A percentile compares a stretch with the other conserved stretches of the same genome.
Conservation (phyloP, 2,888 invertebrate species). For the Rhamphomyia laevipes region DNA sequence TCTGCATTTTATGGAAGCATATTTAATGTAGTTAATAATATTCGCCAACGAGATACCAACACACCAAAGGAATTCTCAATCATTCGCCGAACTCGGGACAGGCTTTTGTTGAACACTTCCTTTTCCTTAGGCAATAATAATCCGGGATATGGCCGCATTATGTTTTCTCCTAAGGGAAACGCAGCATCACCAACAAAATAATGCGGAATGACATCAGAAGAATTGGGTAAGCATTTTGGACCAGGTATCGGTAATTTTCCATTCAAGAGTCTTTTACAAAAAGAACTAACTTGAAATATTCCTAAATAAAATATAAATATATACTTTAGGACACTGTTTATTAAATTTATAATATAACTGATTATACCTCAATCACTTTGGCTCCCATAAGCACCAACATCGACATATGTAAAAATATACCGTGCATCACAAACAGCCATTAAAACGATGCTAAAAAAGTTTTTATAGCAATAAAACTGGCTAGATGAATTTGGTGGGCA, state of each 20-base stretch:
- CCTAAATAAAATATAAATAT: too few species aligned
- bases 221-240: background rate
- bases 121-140: too few species aligned
- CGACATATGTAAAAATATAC: constrained; percentile 23
- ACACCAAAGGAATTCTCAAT: constrained; percentile 7
- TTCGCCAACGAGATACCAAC: constrained; percentile 1
- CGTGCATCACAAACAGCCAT: constrained; percentile 21
- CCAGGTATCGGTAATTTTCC: background rate
- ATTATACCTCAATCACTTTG: constrained; percentile 18
- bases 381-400: constrained; percentile 23
- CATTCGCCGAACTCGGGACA: background rate
- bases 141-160: constrained; percentile 8
- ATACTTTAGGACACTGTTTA: too few species aligned
- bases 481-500: constrained; percentile 21
- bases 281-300: background rate
- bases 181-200: constrained; percentile 9
- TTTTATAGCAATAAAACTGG: constrained; percentile 23
- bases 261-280: background rate
- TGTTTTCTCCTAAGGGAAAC: constrained; percentile 5
- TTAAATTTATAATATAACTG: background rate
- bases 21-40: background rate
- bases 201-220: background rate
- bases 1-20: constrained; percentile 1
- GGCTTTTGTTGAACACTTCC: background rate
- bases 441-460: constrained; percentile 21